Conservation (phyloP, 1,140 invertebrate genomes). For the Pantala flavescens region DNA sequence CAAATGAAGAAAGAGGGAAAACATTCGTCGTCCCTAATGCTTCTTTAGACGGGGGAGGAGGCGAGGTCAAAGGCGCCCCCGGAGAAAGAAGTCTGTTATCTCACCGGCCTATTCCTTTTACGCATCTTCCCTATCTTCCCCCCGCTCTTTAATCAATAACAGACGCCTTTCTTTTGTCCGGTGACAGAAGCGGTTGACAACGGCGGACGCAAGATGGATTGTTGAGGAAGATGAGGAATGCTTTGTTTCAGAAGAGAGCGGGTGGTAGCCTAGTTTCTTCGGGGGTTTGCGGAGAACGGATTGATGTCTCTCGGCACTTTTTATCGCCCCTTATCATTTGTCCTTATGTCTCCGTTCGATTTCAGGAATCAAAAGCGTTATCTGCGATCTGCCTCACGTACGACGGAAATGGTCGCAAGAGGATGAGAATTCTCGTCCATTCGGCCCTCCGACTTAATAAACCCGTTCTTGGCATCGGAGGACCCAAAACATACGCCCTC, state of each 20-base stretch:
- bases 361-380: no score
- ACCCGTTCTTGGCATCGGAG: no score
- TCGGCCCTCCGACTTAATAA: no score
- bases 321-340: no score
- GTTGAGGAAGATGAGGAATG: background rate
- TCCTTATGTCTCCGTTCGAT: no score
- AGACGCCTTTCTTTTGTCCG: conserved; percentile 3
- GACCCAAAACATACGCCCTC: no score
- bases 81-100: background rate
- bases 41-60: background rate
- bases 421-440: no score
- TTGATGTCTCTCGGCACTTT: no score
- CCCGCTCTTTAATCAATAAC: background rate
- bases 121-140: background rate
- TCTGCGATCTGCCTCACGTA: no score
- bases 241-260: background rate
- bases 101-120: background rate
- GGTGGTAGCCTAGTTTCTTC: background rate
- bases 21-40: background rate
- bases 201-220: background rate
- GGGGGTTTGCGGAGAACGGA: no score
- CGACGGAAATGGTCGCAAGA: no score
- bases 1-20: background rate
- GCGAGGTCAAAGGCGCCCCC: no score
- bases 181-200: conserved; percentile 8